Evolutionary conservation across 2,888 invertebrate genomes (phyloP), one percentile per base, ranked within the genome.

Genomic region (Harpalus rubripes): DNA sequence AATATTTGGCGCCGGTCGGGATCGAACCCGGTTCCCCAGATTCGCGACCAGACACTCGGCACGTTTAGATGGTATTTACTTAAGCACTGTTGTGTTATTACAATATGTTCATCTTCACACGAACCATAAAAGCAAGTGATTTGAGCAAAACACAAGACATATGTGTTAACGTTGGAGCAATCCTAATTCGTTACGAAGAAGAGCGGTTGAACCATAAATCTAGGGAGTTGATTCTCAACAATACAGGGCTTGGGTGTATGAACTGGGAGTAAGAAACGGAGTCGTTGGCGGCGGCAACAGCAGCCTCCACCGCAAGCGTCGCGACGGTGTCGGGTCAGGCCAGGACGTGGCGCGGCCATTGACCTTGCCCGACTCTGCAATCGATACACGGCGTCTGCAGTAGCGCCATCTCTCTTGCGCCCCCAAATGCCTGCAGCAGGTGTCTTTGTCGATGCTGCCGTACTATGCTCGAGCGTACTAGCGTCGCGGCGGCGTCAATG

Each of bases 401-500:
- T 81, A 78, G 76, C 41, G 41, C 15, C 44, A 65, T 81, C 76
- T 68, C 78, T 32, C 16, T 78, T 63, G 10, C 39, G 59, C 63
- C 16, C 79, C 44, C n/a, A 16, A n/a, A 16, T n/a, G 85, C 83
- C 85, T 59, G 74, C 68, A 41, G 59, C 86, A 85, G 76, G 79
- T 72, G 56, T 72, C 85, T 6, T 59, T 63, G 2, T 63, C 76
- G 65, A 32, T 32, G 41, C 84, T 81, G 82, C 15, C 74, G 83
- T 58, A 56, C 74, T 59, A 61, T 85, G 63, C 65, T 78, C 44
- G 18, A 26, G 85, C 52, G 63, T 76, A 72, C 74, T 85, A 58
- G 88, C 90, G 89, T 87, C 90, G 89, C 89, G 90, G 90, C 91
- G 91, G 92, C 92, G 92, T 92, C 92, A 92, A 92, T 92, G 92